Conservation (phyloP, 2,113 vertebrate species). For the Scytalopus superciliaris region DNA sequence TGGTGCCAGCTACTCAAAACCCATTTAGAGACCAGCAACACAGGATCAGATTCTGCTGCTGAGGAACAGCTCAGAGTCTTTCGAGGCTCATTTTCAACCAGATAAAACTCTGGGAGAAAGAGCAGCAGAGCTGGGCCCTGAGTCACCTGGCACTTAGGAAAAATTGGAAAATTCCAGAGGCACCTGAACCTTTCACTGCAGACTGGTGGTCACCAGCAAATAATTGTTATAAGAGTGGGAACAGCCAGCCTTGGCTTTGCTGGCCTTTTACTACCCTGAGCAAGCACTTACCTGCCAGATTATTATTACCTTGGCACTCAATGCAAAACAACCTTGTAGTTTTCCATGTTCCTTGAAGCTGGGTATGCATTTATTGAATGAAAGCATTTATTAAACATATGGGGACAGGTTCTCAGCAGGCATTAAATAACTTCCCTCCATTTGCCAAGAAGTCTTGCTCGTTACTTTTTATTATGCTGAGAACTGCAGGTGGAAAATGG, state of each 20-base stretch:
- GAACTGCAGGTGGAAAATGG: not conserved
- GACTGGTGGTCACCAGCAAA: conserved; percentile 33
- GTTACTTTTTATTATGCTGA: conserved; percentile 37
- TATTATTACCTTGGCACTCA: conserved; percentile 45
- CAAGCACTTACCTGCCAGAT: conserved; percentile 38
- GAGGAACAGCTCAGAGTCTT: not conserved
- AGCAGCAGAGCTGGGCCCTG: not conserved
- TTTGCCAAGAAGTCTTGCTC: conserved; percentile 19
- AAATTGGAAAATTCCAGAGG: conserved; percentile 45
- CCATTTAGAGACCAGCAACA: conserved; percentile 18
- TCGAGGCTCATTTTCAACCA: conserved; percentile 17
- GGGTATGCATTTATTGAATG: conserved; percentile 36
- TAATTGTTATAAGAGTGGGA: conserved; percentile 10
- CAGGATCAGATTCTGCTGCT: conserved; percentile 43
- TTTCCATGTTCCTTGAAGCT: conserved; percentile 50
- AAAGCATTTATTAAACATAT: conserved; percentile 55
- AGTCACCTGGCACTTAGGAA: conserved; percentile 10
- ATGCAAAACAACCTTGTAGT: not conserved
- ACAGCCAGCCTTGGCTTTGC: conserved; percentile 7
- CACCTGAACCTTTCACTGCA: conserved; percentile 30
- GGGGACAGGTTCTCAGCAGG: conserved; percentile 32
- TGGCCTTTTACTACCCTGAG: not conserved
- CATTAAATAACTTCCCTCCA: conserved; percentile 24
- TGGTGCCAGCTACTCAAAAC: conserved; percentile 43
- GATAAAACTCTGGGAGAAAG: conserved; percentile 43